phyloP scores from a whole-genome alignment of 2,888 invertebrate genomes.

The Drosophila testacea region DNA sequence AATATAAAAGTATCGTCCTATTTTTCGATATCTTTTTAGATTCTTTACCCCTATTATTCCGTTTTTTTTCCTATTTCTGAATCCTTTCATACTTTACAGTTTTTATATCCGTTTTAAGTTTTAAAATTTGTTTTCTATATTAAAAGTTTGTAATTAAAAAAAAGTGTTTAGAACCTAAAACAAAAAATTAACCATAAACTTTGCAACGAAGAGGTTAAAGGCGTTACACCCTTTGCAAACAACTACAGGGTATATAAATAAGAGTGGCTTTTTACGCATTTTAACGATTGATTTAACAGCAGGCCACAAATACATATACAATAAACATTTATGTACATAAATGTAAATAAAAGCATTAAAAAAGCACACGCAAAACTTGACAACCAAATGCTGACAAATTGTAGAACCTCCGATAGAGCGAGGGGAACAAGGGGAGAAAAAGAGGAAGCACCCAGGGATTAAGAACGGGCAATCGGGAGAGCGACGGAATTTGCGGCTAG shows the following conservation, averaged over 20 bases:
- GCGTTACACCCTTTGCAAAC: neutral
- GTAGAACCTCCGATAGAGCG: constrained; percentile 6
- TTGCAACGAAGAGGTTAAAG: too few species aligned
- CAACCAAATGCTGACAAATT: constrained; percentile 68
- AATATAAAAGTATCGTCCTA: too few species aligned
- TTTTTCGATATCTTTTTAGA: too few species aligned
- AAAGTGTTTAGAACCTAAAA: too few species aligned
- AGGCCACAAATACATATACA: constrained; percentile 49
- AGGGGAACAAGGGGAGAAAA: too few species aligned
- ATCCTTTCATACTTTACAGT: too few species aligned
- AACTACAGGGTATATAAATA: constrained; percentile 17
- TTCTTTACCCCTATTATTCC: too few species aligned
- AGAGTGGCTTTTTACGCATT: constrained; percentile 60
- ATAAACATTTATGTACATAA: constrained; percentile 24
- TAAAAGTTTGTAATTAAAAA: too few species aligned
- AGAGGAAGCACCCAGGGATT: neutral
- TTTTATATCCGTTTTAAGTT: too few species aligned
- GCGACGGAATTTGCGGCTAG: constrained; percentile 45
- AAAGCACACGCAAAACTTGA: constrained; percentile 49
- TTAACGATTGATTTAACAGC: constrained; percentile 79
- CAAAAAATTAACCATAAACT: too few species aligned
- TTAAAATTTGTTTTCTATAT: too few species aligned
- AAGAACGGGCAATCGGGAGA: constrained; percentile 1
- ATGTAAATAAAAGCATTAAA: constrained; percentile 27
- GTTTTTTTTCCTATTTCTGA: too few species aligned